phyloP scores from a whole-genome alignment of 2,888 invertebrate genomes.

The Palloptera scutellata region DNA sequence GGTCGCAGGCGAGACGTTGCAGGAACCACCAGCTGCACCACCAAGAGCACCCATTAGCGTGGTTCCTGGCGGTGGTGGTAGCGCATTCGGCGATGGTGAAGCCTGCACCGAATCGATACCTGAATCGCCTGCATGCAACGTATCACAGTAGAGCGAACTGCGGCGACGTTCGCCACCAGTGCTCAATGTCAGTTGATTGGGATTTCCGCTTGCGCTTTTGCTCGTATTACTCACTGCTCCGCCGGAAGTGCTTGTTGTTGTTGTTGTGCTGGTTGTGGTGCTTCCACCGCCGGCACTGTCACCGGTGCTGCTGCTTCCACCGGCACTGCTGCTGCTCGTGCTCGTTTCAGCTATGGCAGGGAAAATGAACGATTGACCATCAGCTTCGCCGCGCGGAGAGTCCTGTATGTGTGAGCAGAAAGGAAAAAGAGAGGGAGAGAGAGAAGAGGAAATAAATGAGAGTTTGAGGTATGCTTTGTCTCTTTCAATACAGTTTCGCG shows the following conservation, averaged over 20 bases:
- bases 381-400: conserved; percentile 74
- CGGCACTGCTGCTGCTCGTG: conserved; percentile 50
- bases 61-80: conserved; percentile 60
- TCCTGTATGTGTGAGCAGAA: conserved; percentile 63
- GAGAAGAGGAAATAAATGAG: not conserved
- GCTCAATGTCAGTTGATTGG: conserved; percentile 40
- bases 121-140: conserved; percentile 70
- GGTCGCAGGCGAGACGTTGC: conserved; percentile 59
- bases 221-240: conserved; percentile 36
- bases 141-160: conserved; percentile 65
- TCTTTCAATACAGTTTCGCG: too few relatives aligned
- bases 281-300: conserved; percentile 40
- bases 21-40: conserved; percentile 52
- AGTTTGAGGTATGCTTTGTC: too few relatives aligned
- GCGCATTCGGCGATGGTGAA: conserved; percentile 67
- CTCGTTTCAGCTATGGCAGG: conserved; percentile 66
- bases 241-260: conserved; percentile 42
- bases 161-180: conserved; percentile 48
- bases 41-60: conserved; percentile 41
- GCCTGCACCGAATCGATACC: conserved; percentile 79
- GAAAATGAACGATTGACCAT: conserved; percentile 75
- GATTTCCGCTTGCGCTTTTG: conserved; percentile 39
- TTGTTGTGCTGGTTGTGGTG: conserved; percentile 35
- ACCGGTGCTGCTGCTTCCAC: conserved; percentile 44
- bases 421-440: conserved; percentile 4